A percentile compares a stretch with the other conserved stretches of the same genome.
Evolutionary conservation across 2,113 vertebrate species (phyloP).

Genomic region (Cinclus cinclus): DNA sequence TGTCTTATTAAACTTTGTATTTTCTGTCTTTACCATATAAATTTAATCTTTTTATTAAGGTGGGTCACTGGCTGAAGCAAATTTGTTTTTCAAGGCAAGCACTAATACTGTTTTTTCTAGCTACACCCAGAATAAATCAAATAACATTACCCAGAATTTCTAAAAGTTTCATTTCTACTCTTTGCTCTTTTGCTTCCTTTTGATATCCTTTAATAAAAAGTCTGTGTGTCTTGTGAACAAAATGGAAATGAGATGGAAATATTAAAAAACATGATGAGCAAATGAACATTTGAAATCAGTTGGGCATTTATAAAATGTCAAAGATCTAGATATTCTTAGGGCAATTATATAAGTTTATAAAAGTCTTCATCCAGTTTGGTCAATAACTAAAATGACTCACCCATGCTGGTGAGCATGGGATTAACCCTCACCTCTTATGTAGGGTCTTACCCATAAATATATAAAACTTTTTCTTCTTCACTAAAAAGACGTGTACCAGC

Average conservation of each 20-base stretch:
- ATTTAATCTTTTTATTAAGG: neutral
- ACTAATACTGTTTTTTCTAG: neutral
- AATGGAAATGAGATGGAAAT: conserved; percentile 1
- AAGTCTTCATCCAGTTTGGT: neutral
- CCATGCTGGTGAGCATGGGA: neutral
- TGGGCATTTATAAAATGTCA: neutral
- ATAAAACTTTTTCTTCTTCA: neutral
- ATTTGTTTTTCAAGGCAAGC: neutral
- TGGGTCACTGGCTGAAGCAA: neutral
- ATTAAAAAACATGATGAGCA: neutral
- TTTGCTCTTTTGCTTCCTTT: neutral
- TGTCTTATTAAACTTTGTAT: neutral
- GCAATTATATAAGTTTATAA: neutral
- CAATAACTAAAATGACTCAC: neutral
- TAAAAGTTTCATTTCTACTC: neutral
- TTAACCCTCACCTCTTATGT: neutral
- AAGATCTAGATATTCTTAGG: neutral
- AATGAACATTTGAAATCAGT: neutral
- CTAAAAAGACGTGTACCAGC: neutral
- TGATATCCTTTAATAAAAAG: neutral
- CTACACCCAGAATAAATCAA: neutral
- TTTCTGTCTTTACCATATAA: neutral
- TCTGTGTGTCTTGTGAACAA: neutral
- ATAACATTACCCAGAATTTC: neutral
- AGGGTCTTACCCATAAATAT: neutral